phyloP scores from a whole-genome alignment of 2,888 invertebrate species.

The Ypsolopha scabrella region DNA sequence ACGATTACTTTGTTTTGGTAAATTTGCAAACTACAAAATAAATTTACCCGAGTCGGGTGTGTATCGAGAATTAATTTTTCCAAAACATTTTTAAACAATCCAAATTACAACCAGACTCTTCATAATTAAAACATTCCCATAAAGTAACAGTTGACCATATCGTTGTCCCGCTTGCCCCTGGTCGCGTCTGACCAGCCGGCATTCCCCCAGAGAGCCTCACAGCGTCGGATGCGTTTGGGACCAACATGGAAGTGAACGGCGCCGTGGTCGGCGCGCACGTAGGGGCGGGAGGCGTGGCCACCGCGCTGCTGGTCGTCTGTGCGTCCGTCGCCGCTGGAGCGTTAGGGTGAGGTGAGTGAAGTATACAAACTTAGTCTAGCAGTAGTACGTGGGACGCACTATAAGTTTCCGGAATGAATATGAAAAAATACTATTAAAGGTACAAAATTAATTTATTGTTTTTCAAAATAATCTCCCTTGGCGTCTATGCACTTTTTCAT shows the following conservation, averaged over 20 bases:
- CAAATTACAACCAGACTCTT: not conserved
- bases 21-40: too few relatives aligned
- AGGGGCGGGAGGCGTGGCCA: conserved; percentile 74
- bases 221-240: conserved; percentile 44
- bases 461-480: too few relatives aligned
- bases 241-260: conserved; percentile 21
- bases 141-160: not conserved
- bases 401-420: too few relatives aligned
- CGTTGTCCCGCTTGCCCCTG: not conserved
- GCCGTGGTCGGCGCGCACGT: conserved; percentile 39
- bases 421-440: too few relatives aligned
- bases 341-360: conserved; percentile 80
- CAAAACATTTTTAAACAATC: conserved; percentile 9
- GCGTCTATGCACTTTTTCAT: too few relatives aligned
- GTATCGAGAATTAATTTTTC: too few relatives aligned
- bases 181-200: not conserved
- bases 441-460: too few relatives aligned
- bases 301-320: conserved; percentile 72
- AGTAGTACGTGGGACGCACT: too few relatives aligned
- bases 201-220: conserved; percentile 40
- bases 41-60: too few relatives aligned
- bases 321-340: conserved; percentile 78
- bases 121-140: not conserved
- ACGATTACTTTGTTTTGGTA: too few relatives aligned
- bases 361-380: not conserved